phyloP scores from a whole-genome alignment of 2,797 vertebrate genomes.

The Peromyscus nudipes region DNA sequence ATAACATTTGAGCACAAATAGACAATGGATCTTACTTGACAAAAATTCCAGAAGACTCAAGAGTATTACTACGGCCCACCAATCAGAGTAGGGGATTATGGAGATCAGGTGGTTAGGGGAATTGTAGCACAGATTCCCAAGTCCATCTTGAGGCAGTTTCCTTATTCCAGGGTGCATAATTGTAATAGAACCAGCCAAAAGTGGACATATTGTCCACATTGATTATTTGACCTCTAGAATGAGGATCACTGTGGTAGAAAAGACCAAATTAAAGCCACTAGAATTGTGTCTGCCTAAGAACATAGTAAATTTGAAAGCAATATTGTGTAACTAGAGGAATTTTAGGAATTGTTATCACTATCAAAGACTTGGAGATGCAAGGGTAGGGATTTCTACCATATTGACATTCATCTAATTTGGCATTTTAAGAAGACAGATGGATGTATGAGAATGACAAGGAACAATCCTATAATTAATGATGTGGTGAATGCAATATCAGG shows the following conservation, averaged over 20 bases:
- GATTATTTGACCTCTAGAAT: neutral
- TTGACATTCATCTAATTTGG: neutral
- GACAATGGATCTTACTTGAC: neutral
- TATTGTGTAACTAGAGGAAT: neutral
- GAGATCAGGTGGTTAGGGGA: neutral
- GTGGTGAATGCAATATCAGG: neutral
- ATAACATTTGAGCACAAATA: neutral
- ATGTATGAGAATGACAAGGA: neutral
- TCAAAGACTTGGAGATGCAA: neutral
- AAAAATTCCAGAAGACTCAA: neutral
- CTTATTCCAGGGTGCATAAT: neutral
- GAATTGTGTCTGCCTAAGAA: neutral
- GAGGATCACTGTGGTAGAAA: neutral
- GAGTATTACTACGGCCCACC: neutral
- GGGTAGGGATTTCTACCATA: neutral
- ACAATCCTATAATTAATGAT: neutral
- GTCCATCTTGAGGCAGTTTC: neutral
- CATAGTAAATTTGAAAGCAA: neutral
- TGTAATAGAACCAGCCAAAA: neutral
- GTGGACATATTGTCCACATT: neutral
- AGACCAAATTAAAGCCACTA: neutral
- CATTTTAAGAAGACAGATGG: neutral
- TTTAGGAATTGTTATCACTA: neutral
- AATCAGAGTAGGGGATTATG: neutral
- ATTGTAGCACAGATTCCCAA: neutral